These are phyloP conservation scores for Ceuthmochares aereus DNA, from an alignment of 2,113 vertebrate genomes.

Conservation along the genomic window DNA sequence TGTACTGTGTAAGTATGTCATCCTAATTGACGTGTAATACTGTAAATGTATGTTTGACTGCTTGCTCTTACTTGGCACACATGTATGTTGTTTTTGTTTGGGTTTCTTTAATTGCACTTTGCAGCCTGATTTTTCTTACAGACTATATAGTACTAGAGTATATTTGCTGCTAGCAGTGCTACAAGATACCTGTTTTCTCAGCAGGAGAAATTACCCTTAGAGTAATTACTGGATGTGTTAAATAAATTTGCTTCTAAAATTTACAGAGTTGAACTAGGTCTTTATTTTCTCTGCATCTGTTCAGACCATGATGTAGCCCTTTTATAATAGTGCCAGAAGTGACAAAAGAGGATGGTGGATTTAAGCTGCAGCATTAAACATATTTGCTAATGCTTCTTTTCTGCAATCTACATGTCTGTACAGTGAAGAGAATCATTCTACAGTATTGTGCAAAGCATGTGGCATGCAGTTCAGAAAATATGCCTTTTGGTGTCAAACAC, in stretches of 20 bases:
- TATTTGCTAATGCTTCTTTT: not conserved
- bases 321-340: not conserved
- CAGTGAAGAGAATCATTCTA: not conserved
- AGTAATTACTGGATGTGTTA: not conserved
- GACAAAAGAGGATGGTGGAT: not conserved
- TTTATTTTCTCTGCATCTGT: not conserved
- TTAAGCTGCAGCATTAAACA: not conserved
- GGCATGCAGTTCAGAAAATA: not conserved
- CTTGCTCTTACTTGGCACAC: not conserved
- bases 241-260: not conserved
- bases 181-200: not conserved
- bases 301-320: not conserved
- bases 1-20: fast-evolving
- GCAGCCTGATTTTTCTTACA: not conserved
- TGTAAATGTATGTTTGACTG: not conserved
- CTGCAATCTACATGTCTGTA: not conserved
- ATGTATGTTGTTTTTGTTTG: not conserved
- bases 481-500: not conserved
- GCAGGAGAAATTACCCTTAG: not conserved
- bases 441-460: not conserved
- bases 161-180: not conserved
- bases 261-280: not conserved
- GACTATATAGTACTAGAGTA: not conserved
- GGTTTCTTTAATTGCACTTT: not conserved
- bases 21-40: not conserved